Base-by-base conservation (phyloP, 2,113 vertebrate genomes). In the Pholis gunnellus region DNA sequence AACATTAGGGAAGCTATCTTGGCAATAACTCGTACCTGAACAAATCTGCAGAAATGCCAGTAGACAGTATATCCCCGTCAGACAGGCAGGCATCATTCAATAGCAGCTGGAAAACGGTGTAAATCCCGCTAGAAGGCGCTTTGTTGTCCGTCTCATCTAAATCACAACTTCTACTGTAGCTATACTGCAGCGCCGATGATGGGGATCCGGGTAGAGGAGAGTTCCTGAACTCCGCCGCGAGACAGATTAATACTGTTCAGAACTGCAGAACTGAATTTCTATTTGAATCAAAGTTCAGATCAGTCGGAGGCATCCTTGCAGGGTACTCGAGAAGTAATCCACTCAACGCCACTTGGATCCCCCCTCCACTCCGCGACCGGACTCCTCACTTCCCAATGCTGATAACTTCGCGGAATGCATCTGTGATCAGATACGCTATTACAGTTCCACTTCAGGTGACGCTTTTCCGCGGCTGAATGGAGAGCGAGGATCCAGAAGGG, bases 71-170 rank as follows among this genome's bases (percentile, higher is more conserved):
- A 92, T 85, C 71, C 93, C 91, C 67, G 76, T 82, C 69, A 77
- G 83, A 76, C 83, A 65, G 77, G 84, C 85, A 92, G 92, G 82
- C 95, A 95, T 95, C 89, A 54, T 92, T 93, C 86, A 87, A 64
- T 42, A 74, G 84, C 83, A 85, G 83, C 85, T 86, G 75, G 81
- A 72, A 48, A 27, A 44, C 91, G 75, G 69, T 81, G 70, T 79
- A 88, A 87, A 92, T 93, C 94, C 94, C 88, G 86, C 82, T 46
- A 61, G 66, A 80, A 54, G 42, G 38, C n/a, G 44, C 44, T 31
- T 79, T 64, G 40, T 17, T 46, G 54, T 64, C 66, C 67, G 40
- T 83, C 74, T 89, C 91, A 89, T 94, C 78, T 56, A 88, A 89
- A 85, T 40, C 36, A n/a, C 73, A 90, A 92, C 84, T 91, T 86